These are phyloP conservation scores for Dipodomys merriami DNA, from an alignment of 2,113 vertebrate genomes.

Conservation along the genomic window DNA sequence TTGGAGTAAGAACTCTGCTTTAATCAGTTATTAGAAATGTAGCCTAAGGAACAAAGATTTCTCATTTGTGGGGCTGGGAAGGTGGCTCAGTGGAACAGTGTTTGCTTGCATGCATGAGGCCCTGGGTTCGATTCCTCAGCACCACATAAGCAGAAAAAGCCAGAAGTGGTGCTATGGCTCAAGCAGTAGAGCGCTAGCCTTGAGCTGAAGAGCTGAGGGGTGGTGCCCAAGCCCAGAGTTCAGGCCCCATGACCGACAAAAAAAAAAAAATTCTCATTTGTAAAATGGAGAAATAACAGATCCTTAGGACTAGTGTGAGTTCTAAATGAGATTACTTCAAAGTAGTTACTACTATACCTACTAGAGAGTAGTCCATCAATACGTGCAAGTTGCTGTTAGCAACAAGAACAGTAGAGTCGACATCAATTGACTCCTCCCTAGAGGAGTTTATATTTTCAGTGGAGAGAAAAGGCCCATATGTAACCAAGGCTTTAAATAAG, in stretches of 20 bases:
- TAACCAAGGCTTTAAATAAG: neutral
- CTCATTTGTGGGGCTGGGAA: neutral
- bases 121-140: too few species aligned
- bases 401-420: neutral
- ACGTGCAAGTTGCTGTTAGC: neutral
- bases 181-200: too few species aligned
- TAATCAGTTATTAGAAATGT: conserved; percentile 45
- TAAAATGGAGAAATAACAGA: conserved; percentile 12
- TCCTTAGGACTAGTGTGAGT: neutral
- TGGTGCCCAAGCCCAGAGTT: too few species aligned
- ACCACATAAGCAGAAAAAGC: too few species aligned
- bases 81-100: too few species aligned
- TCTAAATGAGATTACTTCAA: conserved; percentile 22
- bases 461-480: neutral
- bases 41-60: conserved; percentile 20
- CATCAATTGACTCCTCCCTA: neutral
- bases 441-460: conserved; percentile 38
- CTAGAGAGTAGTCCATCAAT: neutral
- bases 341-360: too few species aligned
- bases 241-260: too few species aligned
- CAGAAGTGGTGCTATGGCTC: too few species aligned
- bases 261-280: neutral
- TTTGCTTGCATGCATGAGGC: too few species aligned
- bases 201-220: too few species aligned
- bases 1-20: conserved; percentile 15